phyloP scores from a whole-genome alignment of 2,113 vertebrate genomes.

The Antennarius striatus region DNA sequence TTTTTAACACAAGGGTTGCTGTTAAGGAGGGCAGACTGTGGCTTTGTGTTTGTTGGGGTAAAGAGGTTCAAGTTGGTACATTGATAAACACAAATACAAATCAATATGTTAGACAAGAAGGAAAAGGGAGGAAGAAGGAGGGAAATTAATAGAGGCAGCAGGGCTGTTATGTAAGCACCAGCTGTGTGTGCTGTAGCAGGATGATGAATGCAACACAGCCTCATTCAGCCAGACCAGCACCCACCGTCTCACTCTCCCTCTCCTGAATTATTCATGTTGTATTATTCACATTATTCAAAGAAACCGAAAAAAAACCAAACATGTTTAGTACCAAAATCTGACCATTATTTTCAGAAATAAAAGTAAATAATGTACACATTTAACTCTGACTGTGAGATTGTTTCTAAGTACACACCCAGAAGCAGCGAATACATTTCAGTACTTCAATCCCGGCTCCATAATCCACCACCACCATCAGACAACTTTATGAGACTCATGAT shows the following conservation, averaged over 20 bases:
- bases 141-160: slow-evolving; percentile 12
- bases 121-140: slow-evolving; percentile 14
- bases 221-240: slow-evolving; percentile 28
- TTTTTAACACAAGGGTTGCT: slow-evolving; percentile 38
- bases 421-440: slow-evolving; percentile 16
- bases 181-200: slow-evolving; percentile 52
- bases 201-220: slow-evolving; percentile 50
- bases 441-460: slow-evolving; percentile 21
- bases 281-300: slow-evolving; percentile 31
- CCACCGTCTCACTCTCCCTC: slow-evolving; percentile 31
- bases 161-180: slow-evolving; percentile 61
- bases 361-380: neutral
- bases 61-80: slow-evolving; percentile 5
- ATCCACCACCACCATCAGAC: slow-evolving; percentile 36
- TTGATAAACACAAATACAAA: slow-evolving; percentile 20
- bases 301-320: slow-evolving; percentile 29
- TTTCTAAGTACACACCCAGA: neutral
- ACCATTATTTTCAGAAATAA: slow-evolving; percentile 4
- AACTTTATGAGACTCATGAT: slow-evolving; percentile 34
- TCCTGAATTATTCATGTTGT: slow-evolving; percentile 23
- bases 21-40: slow-evolving; percentile 32
- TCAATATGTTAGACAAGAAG: slow-evolving; percentile 29
- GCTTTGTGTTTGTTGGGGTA: neutral
- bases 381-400: neutral
- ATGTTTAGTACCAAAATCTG: neutral